Evolutionary conservation across 2,888 invertebrate species (phyloP).

Genomic region (Caenorhabditis wallacei): DNA sequence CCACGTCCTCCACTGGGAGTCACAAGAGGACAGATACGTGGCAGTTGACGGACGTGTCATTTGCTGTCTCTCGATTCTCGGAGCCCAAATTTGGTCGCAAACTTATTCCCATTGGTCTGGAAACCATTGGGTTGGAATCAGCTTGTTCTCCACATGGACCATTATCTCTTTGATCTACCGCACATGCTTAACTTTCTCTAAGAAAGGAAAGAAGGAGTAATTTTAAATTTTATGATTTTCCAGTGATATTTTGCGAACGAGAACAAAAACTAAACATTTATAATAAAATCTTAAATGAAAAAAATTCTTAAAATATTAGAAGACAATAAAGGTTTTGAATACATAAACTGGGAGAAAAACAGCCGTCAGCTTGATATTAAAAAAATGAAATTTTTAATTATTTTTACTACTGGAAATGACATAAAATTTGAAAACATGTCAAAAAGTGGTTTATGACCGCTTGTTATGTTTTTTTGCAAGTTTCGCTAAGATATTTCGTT

Average conservation of each 20-base stretch:
- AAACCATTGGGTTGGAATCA: slow-evolving; percentile 82
- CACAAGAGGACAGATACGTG: slow-evolving; percentile 73
- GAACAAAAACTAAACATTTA: neutral
- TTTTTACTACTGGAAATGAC: neutral
- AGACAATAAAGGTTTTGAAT: neutral
- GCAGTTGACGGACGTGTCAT: slow-evolving; percentile 79
- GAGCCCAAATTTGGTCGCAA: slow-evolving; percentile 82
- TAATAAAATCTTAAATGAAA: neutral
- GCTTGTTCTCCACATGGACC: slow-evolving; percentile 82
- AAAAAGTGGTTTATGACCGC: neutral
- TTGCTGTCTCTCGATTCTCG: slow-evolving; percentile 80
- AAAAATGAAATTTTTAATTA: no score
- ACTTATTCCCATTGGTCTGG: slow-evolving; percentile 78
- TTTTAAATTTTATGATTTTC: neutral
- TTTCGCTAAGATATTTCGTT: slow-evolving; percentile 13
- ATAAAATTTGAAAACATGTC: neutral
- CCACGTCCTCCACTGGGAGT: slow-evolving; percentile 79
- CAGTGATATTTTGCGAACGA: neutral
- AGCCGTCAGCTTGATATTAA: no score
- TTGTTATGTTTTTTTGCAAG: neutral
- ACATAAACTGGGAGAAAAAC: no score
- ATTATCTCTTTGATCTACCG: slow-evolving; percentile 77
- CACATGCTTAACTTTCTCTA: slow-evolving; percentile 40
- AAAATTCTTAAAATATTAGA: neutral
- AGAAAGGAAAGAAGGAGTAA: slow-evolving; percentile 14